Evolutionary conservation across 2,797 vertebrate genomes (phyloP), one percentile per base, ranked within the genome.

Genomic region (Tangara arthus): DNA sequence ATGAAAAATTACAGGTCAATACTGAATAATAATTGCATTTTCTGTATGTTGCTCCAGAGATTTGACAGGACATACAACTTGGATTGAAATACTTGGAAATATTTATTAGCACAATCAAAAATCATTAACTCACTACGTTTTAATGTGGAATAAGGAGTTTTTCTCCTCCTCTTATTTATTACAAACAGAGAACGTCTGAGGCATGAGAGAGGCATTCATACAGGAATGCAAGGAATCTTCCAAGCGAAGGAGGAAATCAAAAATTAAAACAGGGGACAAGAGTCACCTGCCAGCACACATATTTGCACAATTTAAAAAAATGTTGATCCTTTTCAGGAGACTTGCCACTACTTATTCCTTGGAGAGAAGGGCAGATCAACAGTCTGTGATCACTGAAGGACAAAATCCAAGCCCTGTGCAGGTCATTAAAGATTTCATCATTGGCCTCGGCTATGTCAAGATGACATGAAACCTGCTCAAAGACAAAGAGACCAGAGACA

Each of bases 151-250:
- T 68, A 71, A 83, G 42, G 30, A 59, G 59, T 49, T 82, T 21
- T 93, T 49, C 22, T 86, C 30, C 23, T 82, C 8, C 52, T 56
- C 72, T 65, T 82, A 42, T 41, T 90, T 90, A 32, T 80, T 83
- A 65, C 44, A 76, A 84, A 82, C 50, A 83, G 53, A 89, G 60
- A 65, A 78, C 8, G 24, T 68, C 39, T 87, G 82, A 91, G 73
- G 32, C 70, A 84, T 32, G 44, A 79, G n/a, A 76, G 26, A 82
- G 32, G 77, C 52, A 83, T 90, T 84, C 56, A 72, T 44, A 44
- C 8, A 82, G 47, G 35, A 83, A 94, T 84, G 73, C 75, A 72
- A 87, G 81, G 82, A 91, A 91, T 88, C 73, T 70, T 90, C 30
- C 50, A 44, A 72, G 82, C 0, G 0, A 91, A 95, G 59, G 61